Evolutionary conservation across 2,888 invertebrate genomes (phyloP).

Genomic region (Lepetodrilus schrolli): DNA sequence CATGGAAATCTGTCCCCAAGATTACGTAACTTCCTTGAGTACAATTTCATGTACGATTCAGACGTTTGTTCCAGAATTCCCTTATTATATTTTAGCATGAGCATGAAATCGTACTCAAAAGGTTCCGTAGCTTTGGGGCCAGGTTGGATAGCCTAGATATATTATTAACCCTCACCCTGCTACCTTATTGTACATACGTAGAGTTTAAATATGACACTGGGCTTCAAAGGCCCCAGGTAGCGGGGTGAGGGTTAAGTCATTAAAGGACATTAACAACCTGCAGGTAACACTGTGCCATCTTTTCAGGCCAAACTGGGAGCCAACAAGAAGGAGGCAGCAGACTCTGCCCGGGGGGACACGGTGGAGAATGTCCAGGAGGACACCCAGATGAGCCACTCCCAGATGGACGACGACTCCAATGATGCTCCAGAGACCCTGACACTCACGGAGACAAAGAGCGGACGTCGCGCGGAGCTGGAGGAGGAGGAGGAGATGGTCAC

Average conservation of each 20-base stretch:
- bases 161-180: too few species aligned
- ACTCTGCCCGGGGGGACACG: conserved; percentile 48
- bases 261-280: background rate
- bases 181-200: too few species aligned
- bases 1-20: background rate
- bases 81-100: too few species aligned
- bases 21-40: too few species aligned
- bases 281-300: background rate
- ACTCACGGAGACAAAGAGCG: conserved; percentile 47
- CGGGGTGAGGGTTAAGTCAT: too few species aligned
- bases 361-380: conserved; percentile 60
- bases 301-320: background rate
- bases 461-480: conserved; percentile 77
- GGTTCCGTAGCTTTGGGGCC: too few species aligned
- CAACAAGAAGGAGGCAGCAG: conserved; percentile 60
- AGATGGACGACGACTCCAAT: conserved; percentile 75
- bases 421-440: conserved; percentile 74
- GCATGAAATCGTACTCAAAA: too few species aligned
- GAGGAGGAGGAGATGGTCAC: conserved; percentile 62
- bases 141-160: too few species aligned
- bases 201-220: too few species aligned
- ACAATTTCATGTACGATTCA: too few species aligned
- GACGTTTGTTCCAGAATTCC: too few species aligned
- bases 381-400: conserved; percentile 62
- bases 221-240: too few species aligned